Evolutionary conservation across 2,113 vertebrate species (phyloP), one percentile per base, ranked within the genome.

Genomic region (Burhinus oedicnemus): DNA sequence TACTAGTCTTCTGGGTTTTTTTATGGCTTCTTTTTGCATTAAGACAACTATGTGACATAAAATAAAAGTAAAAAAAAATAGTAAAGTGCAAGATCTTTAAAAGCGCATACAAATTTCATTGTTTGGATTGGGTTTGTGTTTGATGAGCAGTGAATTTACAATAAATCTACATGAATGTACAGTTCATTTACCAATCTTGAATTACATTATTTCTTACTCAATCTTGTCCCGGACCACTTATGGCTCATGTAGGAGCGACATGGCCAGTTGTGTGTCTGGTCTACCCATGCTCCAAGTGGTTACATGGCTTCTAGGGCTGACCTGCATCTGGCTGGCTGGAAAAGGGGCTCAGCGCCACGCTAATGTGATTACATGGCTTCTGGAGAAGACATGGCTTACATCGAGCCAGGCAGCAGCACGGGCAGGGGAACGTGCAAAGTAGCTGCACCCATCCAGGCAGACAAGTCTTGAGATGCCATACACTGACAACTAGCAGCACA

Each of bases 31-130:
- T 95, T 76, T 91, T 84, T 93, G 45, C 69, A 95, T 98, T 98
- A 98, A 98, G 98, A 98, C 97, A 97, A 62, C 89, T 89, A 97
- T 98, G 97, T 98, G 96, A 97, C 97, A 91, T 86, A 94, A 98
- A 97, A 97, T 93, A 94, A 96, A 96, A 88, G 22, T 71, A 89
- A 81, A 87, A 83, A 42, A 92, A 90, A 83, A 52, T 13, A 68
- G 94, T 98, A 98, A 98, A 98, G 98, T 98, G 97, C 98, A 97
- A 96, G 78, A 94, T 97, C 93, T 97, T 97, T 91, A 90, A 97
- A 98, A 97, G 95, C 4, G 4, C 87, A 74, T 95, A 96, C 44
- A 95, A 96, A 97, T 98, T 96, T 97, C 55, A 90, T 97, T 91
- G 61, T 91, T 75, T 89, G 93, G 90, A 89, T 79, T 96, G 84